Conservation (phyloP, 1,140 invertebrate genomes). For the Drosophila oshimai region DNA sequence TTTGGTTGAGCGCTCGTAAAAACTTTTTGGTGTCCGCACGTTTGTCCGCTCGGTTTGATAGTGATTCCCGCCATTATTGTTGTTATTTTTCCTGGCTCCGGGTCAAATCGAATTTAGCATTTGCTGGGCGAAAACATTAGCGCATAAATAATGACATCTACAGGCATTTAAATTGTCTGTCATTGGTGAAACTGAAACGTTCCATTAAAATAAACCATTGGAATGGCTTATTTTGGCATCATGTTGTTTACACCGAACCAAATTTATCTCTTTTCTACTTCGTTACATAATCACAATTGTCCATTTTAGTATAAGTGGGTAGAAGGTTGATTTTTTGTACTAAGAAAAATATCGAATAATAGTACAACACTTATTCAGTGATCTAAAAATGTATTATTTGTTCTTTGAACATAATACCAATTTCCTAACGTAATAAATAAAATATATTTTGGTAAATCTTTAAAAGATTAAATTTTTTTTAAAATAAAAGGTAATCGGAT, state of each 20-base stretch:
- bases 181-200: slow-evolving; percentile 18
- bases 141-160: slow-evolving; percentile 56
- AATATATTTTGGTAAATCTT: too few relatives aligned
- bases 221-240: slow-evolving; percentile 15
- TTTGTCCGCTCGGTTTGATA: slow-evolving; percentile 60
- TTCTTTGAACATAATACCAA: too few relatives aligned
- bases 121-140: slow-evolving; percentile 60
- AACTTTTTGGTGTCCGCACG: slow-evolving; percentile 67
- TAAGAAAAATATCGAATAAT: too few relatives aligned
- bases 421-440: too few relatives aligned
- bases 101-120: slow-evolving; percentile 55
- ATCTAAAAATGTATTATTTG: too few relatives aligned
- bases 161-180: slow-evolving; percentile 37
- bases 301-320: too few relatives aligned
- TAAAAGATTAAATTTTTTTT: too few relatives aligned
- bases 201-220: slow-evolving; percentile 14
- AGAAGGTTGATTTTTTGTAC: too few relatives aligned
- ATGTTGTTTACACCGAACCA: background rate
- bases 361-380: too few relatives aligned
- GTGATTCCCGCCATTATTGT: slow-evolving; percentile 26
- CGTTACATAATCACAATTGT: too few relatives aligned
- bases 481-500: background rate
- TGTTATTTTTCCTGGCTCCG: slow-evolving; percentile 19
- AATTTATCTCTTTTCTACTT: too few relatives aligned
- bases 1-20: slow-evolving; percentile 60